These are phyloP conservation scores for Elephantulus edwardii DNA, from an alignment of 2,113 vertebrate genomes.

Conservation along the genomic window DNA sequence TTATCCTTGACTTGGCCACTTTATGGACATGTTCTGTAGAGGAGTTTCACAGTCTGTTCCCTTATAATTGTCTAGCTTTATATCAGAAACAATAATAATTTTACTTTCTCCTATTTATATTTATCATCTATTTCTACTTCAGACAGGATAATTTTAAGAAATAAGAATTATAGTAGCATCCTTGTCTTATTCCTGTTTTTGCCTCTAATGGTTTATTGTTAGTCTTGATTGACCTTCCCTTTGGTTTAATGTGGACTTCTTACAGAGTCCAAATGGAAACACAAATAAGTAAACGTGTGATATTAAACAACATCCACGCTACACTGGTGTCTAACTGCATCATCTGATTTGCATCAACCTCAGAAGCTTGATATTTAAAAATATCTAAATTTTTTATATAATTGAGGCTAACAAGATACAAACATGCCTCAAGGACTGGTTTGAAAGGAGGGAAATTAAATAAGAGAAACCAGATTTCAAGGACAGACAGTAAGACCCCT, in stretches of 20 bases:
- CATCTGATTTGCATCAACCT: not conserved
- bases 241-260: not conserved
- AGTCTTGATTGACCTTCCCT: not conserved
- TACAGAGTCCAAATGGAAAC: not conserved
- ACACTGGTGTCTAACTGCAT: not conserved
- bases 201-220: not conserved
- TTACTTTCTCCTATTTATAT: not conserved
- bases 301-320: not conserved
- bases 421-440: not conserved
- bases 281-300: not conserved
- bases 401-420: constrained; percentile 4
- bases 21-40: not conserved
- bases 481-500: not conserved
- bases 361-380: not conserved
- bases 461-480: not conserved
- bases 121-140: not conserved
- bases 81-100: not conserved
- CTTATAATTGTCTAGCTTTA: not conserved
- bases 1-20: not conserved
- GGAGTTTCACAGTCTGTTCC: not conserved
- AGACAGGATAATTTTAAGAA: not conserved
- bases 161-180: not conserved
- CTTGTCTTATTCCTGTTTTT: not conserved
- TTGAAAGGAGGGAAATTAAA: not conserved
- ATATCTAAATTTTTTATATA: not conserved